These are phyloP conservation scores for Macaca mulatta DNA, from an alignment of 2,113 vertebrate species.

Conservation along the genomic window DNA sequence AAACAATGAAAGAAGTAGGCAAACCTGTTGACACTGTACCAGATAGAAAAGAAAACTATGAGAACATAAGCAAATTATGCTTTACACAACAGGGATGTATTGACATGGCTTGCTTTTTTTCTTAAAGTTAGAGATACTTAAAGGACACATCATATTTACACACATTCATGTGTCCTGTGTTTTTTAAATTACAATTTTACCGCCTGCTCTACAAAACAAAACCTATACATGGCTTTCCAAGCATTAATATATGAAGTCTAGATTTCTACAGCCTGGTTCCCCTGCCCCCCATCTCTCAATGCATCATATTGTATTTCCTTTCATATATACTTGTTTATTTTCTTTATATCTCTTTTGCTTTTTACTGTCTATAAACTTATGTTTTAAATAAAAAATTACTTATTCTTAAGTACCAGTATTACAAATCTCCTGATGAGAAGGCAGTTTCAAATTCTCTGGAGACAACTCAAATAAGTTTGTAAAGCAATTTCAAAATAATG, in stretches of 20 bases:
- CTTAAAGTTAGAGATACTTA: not conserved
- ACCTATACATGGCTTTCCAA: not conserved
- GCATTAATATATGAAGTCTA: not conserved
- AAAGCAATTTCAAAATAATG: conserved; percentile 19
- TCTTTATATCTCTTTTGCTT: not conserved
- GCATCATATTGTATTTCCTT: not conserved
- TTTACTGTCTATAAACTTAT: not conserved
- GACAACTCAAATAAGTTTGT: not conserved
- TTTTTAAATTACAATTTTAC: conserved; percentile 3
- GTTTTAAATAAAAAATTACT: not conserved
- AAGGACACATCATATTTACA: not conserved
- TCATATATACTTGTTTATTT: not conserved
- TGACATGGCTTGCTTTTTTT: not conserved
- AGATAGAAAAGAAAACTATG: not conserved
- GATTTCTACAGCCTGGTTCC: not conserved
- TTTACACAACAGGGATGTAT: not conserved
- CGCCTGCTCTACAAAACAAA: not conserved
- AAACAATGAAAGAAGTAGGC: not conserved
- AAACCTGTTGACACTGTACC: not conserved
- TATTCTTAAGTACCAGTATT: not conserved
- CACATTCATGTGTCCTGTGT: not conserved
- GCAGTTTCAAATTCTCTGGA: not conserved
- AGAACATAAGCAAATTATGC: not conserved
- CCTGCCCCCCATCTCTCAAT: not conserved
- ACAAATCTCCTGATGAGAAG: not conserved